phyloP scores from a whole-genome alignment of 2,888 invertebrate species.

The Lithophane ornitopus region DNA sequence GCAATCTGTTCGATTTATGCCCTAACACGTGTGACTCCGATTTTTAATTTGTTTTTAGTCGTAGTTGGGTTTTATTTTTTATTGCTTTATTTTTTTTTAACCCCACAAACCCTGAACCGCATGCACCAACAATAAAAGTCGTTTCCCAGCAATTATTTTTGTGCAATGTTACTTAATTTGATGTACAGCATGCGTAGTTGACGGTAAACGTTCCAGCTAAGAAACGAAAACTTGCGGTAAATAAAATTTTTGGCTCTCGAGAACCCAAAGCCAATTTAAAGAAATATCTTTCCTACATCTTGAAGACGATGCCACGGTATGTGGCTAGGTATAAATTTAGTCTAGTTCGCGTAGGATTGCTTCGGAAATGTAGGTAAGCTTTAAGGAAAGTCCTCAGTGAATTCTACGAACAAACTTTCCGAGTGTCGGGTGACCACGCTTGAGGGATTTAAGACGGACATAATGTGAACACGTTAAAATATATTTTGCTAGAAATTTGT shows the following conservation, averaged over 20 bases:
- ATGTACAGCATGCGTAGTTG: too few relatives aligned
- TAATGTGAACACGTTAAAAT: too few relatives aligned
- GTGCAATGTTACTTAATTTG: too few relatives aligned
- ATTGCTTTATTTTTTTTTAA: too few relatives aligned
- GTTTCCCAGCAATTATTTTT: too few relatives aligned
- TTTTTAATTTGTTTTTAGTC: too few relatives aligned
- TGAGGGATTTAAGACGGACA: not conserved
- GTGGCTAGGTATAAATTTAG: constrained; percentile 44
- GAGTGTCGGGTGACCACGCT: constrained; percentile 20
- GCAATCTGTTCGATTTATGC: too few relatives aligned
- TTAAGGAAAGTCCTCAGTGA: constrained; percentile 49
- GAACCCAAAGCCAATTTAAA: constrained; percentile 29
- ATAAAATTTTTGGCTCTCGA: not conserved
- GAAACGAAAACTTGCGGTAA: not conserved
- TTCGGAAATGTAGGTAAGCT: constrained; percentile 55
- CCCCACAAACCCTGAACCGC: too few relatives aligned
- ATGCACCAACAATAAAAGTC: too few relatives aligned
- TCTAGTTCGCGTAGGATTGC: constrained; percentile 40
- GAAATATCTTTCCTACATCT: constrained; percentile 23
- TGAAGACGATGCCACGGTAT: constrained; percentile 20
- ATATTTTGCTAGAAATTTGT: too few relatives aligned
- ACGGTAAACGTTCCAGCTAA: not conserved
- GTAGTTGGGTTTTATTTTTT: too few relatives aligned
- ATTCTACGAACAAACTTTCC: constrained; percentile 40
- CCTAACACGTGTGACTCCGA: too few relatives aligned